Base-by-base conservation (phyloP, 2,797 vertebrate species). In the Amazona ochrocephala region DNA sequence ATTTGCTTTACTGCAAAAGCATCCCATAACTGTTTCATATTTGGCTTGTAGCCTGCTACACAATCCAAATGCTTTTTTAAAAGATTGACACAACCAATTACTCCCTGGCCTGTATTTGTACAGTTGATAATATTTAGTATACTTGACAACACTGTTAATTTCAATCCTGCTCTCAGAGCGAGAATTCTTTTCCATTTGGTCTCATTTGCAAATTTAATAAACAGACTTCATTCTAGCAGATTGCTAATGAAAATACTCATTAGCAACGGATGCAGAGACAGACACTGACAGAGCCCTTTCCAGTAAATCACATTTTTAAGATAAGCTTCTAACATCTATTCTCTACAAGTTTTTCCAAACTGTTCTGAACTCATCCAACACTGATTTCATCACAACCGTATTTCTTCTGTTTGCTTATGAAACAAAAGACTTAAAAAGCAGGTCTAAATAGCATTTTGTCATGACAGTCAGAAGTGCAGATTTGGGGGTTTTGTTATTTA, bases 1-100 rank as follows among this genome's bases (percentile, higher is more conserved):
- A 87, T 56, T 74, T 89, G 30, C 24, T 92, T 80, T 61, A 83
- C 21, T 89, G 68, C 50, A 91, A 92, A 85, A 94, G 41, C 19
- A 86, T 71, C 48, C 39, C 50, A 54, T 78, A 50, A 88, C 53
- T 58, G 10, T 42, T 93, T 88, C 29, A 65, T 73, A 73, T 73
- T 81, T 39, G 88, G 29, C 77, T 72, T 81, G 53, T 26, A 47
- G 37, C 18, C 32, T 62, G 39, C 79, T 90, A 88, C 58, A 72
- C 34, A 88, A 93, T 50, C 34, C 56, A 94, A 80, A 78, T 2
- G 13, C 23, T 39, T 42, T 87, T 87, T 12, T 45, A 11, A 42
- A 93, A 80, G 42, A 81, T 42, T 70, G 53, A 81, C 58, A 94
- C 24, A 92, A 89, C 60, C 41, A 84, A 71, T 67, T 84, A 67